These are phyloP conservation scores for Neodon shergylaensis DNA, from an alignment of 2,113 vertebrate genomes.

Conservation along the genomic window DNA sequence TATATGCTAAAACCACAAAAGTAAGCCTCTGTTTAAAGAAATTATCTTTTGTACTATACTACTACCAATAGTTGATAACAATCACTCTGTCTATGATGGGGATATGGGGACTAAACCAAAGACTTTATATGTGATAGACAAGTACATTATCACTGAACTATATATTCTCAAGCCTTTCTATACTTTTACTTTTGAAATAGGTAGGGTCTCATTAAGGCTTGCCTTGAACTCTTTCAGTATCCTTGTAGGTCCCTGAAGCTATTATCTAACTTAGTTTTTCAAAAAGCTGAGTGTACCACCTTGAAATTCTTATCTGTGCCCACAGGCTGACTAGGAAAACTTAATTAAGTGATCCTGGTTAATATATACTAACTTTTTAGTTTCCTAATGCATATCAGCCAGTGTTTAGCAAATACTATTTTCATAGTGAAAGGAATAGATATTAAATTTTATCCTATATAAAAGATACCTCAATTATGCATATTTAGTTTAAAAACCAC, in stretches of 20 bases:
- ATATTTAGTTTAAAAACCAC: not conserved
- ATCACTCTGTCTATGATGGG: not conserved
- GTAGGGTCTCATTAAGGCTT: not conserved
- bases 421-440: not conserved
- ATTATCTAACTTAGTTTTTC: not conserved
- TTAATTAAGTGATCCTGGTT: not conserved
- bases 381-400: not conserved
- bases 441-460: slow-evolving; percentile 25
- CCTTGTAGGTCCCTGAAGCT: not conserved
- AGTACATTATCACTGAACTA: not conserved
- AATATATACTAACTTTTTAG: not conserved
- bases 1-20: not conserved
- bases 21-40: not conserved
- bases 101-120: not conserved
- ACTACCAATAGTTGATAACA: not conserved
- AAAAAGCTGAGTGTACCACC: not conserved
- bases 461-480: slow-evolving; percentile 3
- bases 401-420: not conserved
- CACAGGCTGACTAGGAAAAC: not conserved
- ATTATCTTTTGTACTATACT: not conserved
- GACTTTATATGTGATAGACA: not conserved
- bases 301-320: not conserved
- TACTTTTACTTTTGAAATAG: not conserved
- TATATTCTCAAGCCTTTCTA: not conserved
- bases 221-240: not conserved